Base-by-base conservation (phyloP, 2,888 invertebrate species). In the Mechanitis mazaeus region DNA sequence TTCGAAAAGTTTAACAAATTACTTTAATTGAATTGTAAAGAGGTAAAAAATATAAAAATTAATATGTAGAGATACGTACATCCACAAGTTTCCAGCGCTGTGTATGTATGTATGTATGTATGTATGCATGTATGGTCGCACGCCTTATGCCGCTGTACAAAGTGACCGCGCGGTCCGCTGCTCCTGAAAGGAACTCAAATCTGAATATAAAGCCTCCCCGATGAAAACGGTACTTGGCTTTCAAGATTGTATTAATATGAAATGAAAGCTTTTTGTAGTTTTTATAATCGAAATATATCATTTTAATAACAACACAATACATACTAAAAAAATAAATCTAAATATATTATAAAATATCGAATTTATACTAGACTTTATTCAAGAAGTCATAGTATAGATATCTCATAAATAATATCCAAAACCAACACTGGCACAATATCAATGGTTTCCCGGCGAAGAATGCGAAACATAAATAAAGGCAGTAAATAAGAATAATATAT, bases 401-500 rank as follows among this genome's bases (percentile, higher is more conserved):
- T 11, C 42, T 9, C 42, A 50, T 31, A 50, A 50, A 50, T 9
- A 28, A 50, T 31, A 28, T 50, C 28, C 31, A 50, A 50, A 50
- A 31, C 50, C 11, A 6, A 11, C 28, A 31, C 50, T 6, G 54
- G 38, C 53, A 58, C 64, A 68, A 63, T 63, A 64, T 63, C 58
- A 61, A 61, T 54, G 58, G 56, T 53, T 65, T 66, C 61, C 63
- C 64, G 56, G 54, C 77, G 70, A 87, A 86, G 86, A 87, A 88
- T 84, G 76, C 77, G 70, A 70, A 76, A 81, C 85, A 90, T 87
- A 89, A 88, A 89, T 89, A 89, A 90, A 84, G 74, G 81, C 87
- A 79, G 85, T 90, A 89, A 90, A 90, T 90, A 90, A 89, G 84
- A 84, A 85, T 87, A 71, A 89, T 88, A 89, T 90, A 90, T 90